These are phyloP conservation scores for Oreochromis niloticus DNA, from an alignment of 2,113 vertebrate genomes.

Conservation along the genomic window DNA sequence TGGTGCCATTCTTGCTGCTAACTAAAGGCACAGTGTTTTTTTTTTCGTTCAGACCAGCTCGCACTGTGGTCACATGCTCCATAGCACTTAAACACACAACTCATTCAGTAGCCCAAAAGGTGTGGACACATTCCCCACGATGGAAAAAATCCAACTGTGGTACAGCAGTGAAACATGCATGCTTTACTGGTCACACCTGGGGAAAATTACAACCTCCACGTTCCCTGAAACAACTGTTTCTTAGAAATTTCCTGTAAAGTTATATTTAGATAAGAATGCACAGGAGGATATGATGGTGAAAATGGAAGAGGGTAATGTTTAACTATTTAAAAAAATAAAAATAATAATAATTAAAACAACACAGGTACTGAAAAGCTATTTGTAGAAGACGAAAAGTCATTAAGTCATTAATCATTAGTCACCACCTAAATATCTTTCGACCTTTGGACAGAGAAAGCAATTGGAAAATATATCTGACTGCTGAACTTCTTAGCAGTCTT, in stretches of 20 bases:
- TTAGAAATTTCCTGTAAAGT: background rate
- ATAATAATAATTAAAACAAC: background rate
- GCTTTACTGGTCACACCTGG: background rate
- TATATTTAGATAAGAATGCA: background rate
- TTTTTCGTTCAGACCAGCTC: background rate
- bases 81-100: slow-evolving; percentile 19
- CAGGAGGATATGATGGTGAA: background rate
- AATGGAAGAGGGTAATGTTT: background rate
- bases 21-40: background rate
- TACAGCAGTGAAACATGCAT: background rate
- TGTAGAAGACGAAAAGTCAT: background rate
- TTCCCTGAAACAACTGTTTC: background rate
- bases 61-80: slow-evolving; percentile 15
- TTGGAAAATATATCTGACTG: background rate
- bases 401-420: background rate
- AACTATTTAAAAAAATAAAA: background rate
- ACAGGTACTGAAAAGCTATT: background rate
- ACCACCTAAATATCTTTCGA: background rate
- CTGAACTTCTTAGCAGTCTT: background rate
- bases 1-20: background rate
- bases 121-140: slow-evolving; percentile 2
- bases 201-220: background rate
- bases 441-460: background rate
- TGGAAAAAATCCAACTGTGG: slow-evolving; percentile 2
- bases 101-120: slow-evolving; percentile 40